Evolutionary conservation across 2,113 vertebrate genomes (phyloP).

Genomic region (Gasterosteus aculeatus): DNA sequence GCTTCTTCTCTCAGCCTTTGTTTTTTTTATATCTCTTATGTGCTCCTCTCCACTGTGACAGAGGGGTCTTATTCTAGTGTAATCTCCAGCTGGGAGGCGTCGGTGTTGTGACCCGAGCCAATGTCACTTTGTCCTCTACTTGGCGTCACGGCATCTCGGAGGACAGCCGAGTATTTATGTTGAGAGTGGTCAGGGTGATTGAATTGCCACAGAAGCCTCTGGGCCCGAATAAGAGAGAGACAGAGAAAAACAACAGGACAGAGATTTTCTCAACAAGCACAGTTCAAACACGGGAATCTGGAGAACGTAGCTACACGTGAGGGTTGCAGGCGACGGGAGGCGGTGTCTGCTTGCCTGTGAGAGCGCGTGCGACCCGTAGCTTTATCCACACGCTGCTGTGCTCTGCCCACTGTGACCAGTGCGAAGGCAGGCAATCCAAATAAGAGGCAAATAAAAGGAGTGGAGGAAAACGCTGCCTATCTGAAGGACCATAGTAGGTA

Average conservation of each 20-base stretch:
- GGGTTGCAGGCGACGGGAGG: constrained; percentile 38
- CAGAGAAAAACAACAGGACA: neutral
- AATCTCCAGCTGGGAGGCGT: constrained; percentile 54
- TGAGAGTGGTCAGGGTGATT: constrained; percentile 53
- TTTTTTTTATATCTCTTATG: neutral
- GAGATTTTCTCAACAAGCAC: constrained; percentile 58
- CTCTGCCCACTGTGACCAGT: constrained; percentile 53
- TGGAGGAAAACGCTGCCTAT: neutral
- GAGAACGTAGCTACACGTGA: constrained; percentile 47
- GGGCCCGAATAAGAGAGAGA: constrained; percentile 31
- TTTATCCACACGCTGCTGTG: constrained; percentile 38
- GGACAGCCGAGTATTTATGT: constrained; percentile 54
- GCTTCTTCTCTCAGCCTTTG: constrained; percentile 29
- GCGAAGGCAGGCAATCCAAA: constrained; percentile 38
- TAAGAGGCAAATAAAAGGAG: constrained; percentile 48
- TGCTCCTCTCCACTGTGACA: constrained; percentile 43
- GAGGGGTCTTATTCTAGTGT: constrained; percentile 46
- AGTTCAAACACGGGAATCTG: constrained; percentile 66
- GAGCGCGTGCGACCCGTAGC: constrained; percentile 28
- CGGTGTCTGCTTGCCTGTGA: constrained; percentile 29
- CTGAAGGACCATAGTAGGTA: neutral
- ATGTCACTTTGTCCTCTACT: constrained; percentile 66
- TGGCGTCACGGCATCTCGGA: constrained; percentile 39
- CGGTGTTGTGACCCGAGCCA: constrained; percentile 32
- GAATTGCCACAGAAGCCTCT: constrained; percentile 54